Conservation (phyloP, 2,113 vertebrate genomes). For the Odontophorus gujanensis region DNA sequence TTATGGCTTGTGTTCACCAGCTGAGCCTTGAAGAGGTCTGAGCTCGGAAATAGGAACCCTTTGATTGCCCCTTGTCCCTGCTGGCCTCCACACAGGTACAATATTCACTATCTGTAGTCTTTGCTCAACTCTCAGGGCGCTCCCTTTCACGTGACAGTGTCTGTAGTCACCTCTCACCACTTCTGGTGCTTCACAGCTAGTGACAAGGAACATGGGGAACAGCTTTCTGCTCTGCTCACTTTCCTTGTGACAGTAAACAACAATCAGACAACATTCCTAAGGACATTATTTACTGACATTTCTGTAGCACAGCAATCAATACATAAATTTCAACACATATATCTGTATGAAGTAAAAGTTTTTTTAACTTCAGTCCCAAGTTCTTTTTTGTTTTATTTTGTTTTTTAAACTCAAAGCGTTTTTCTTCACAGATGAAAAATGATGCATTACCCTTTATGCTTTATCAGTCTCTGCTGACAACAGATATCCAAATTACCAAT, state of each 20-base stretch:
- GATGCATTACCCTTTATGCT: not conserved
- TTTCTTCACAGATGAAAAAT: not conserved
- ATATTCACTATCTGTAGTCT: not conserved
- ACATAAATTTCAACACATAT: not conserved
- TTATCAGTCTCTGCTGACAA: not conserved
- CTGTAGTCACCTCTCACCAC: not conserved
- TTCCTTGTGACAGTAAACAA: not conserved
- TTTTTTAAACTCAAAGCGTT: accelerated
- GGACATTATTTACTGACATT: not conserved
- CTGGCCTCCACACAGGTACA: not conserved
- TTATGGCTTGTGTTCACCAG: not conserved
- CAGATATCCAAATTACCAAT: not conserved
- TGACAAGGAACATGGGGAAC: accelerated
- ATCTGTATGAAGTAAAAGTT: not conserved
- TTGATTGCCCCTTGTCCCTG: not conserved
- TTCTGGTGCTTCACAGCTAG: not conserved
- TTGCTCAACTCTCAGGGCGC: not conserved
- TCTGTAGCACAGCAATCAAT: not conserved
- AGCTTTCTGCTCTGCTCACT: not conserved
- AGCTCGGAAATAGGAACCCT: not conserved
- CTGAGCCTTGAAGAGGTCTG: not conserved
- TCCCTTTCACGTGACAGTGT: not conserved
- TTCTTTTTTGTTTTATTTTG: not conserved
- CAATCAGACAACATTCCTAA: not conserved
- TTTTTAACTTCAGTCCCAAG: not conserved